Evolutionary conservation across 2,888 invertebrate genomes (phyloP).

Genomic region (Sminthurinus aureus): DNA sequence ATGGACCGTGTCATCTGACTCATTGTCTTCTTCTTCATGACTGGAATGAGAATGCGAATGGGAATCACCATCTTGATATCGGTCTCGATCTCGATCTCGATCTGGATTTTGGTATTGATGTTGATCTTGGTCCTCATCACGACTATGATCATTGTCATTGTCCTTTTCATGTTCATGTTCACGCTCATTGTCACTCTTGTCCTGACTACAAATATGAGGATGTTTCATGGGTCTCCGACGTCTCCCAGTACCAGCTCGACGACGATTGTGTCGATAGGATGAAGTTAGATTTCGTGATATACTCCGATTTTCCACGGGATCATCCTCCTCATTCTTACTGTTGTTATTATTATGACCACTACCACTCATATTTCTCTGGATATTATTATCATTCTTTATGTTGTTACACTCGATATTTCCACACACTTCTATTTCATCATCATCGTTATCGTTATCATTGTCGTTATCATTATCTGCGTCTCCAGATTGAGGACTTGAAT

Average conservation of each 20-base stretch:
- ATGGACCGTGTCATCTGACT: constrained; percentile 29
- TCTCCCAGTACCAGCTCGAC: neutral
- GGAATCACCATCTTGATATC: constrained; percentile 1
- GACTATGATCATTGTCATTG: neutral
- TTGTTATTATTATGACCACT: neutral
- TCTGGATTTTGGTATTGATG: neutral
- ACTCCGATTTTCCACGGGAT: neutral
- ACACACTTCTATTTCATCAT: constrained; percentile 52
- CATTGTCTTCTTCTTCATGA: constrained; percentile 45
- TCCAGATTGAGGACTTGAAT: neutral
- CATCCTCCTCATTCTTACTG: constrained; percentile 9
- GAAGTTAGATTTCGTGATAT: neutral
- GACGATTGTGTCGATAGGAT: neutral
- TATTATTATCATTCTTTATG: neutral
- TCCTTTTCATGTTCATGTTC: neutral
- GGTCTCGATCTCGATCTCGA: neutral
- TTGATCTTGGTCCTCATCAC: neutral
- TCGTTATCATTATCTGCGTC: neutral
- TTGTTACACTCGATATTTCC: constrained; percentile 47
- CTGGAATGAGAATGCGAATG: constrained; percentile 6
- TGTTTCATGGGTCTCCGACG: neutral
- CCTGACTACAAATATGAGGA: no score
- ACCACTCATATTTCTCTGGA: neutral
- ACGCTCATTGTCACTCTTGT: neutral
- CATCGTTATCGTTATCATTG: neutral